A percentile compares a stretch with the other conserved stretches of the same genome.
Conservation (phyloP, 1,140 invertebrate species). For the Lasioglossum baleicum region DNA sequence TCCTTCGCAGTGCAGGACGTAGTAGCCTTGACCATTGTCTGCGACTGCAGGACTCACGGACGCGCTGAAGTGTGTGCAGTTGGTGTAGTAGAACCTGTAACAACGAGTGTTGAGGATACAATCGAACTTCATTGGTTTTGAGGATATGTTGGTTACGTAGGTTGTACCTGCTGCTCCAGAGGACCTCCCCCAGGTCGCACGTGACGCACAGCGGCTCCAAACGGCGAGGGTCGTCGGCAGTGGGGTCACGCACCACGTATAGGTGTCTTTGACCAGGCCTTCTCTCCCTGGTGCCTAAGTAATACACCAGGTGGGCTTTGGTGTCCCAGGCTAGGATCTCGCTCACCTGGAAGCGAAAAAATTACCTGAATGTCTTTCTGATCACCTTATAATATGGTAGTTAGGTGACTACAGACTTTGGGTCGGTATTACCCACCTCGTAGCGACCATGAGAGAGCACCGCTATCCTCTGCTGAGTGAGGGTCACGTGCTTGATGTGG, state of each 20-base stretch:
- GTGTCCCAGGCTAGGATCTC: conserved; percentile 93
- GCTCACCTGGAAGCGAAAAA: conserved; percentile 78
- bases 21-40: conserved; percentile 83
- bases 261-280: conserved; percentile 92
- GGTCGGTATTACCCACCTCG: conserved; percentile 83
- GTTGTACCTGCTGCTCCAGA: conserved; percentile 85
- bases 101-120: not conserved
- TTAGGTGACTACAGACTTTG: not conserved
- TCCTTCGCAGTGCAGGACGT: conserved; percentile 89
- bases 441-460: conserved; percentile 93
- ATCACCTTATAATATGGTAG: no score
- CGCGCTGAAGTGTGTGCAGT: conserved; percentile 90
- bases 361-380: no score
- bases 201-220: conserved; percentile 89
- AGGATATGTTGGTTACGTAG: no score
- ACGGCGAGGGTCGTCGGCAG: conserved; percentile 85
- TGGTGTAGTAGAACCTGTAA: conserved; percentile 84
- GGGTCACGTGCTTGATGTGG: conserved; percentile 92
- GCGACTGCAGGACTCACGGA: conserved; percentile 82
- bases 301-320: conserved; percentile 90
- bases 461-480: conserved; percentile 89
- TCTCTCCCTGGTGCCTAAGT: conserved; percentile 88
- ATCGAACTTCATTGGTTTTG: not conserved
- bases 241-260: conserved; percentile 86
- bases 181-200: conserved; percentile 85